Evolutionary conservation across 2,797 vertebrate species (phyloP).

Genomic region (Podargus strigoides): DNA sequence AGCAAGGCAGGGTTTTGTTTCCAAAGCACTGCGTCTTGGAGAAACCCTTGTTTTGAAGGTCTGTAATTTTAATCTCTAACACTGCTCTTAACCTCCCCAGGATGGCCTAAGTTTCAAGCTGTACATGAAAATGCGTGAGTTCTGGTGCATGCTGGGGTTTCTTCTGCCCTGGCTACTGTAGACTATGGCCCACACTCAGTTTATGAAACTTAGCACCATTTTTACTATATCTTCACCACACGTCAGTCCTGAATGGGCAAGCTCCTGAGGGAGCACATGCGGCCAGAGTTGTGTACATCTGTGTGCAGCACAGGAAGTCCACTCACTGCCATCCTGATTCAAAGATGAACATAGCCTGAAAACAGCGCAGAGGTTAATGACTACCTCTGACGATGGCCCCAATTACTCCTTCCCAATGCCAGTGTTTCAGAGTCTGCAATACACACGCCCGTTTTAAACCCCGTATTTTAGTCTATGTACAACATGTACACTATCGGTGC

Average conservation of each 20-base stretch:
- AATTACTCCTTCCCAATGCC: not conserved
- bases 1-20: not conserved
- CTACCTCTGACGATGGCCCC: not conserved
- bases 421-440: not conserved
- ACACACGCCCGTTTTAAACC: not conserved
- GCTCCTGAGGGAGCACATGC: not conserved
- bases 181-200: not conserved
- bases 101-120: not conserved
- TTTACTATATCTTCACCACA: not conserved
- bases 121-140: fast-evolving
- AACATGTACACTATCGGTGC: not conserved
- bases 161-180: not conserved
- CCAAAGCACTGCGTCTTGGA: not conserved
- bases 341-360: not conserved
- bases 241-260: not conserved
- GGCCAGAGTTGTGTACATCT: not conserved
- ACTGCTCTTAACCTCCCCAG: not conserved
- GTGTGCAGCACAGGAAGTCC: not conserved
- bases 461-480: not conserved
- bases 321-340: not conserved
- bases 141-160: not conserved
- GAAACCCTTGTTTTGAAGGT: not conserved
- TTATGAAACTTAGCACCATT: not conserved
- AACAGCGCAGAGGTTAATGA: not conserved
- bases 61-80: not conserved